Percentiles rank a stretch among this genome's conserved stretches.
Evolutionary conservation across 2,888 invertebrate species (phyloP).

Genomic region (Agelastica alni): DNA sequence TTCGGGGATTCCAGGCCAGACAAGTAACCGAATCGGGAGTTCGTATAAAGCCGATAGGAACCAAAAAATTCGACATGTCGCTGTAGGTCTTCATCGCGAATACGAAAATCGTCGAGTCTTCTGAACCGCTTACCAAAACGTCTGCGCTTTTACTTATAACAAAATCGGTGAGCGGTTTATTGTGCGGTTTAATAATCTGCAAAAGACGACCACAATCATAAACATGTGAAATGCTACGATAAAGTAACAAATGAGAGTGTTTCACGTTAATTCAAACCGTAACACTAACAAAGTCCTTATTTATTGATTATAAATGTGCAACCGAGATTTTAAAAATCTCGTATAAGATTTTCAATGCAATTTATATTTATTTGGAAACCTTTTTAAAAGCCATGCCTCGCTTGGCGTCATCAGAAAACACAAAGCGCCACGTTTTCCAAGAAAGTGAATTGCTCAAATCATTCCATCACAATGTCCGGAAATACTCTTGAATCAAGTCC

Average conservation of each 20-base stretch:
- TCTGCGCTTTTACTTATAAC: slow-evolving; percentile 63
- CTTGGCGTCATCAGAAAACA: too few species aligned
- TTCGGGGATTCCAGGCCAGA: slow-evolving; percentile 63
- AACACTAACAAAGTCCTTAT: too few species aligned
- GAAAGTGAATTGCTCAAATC: too few species aligned
- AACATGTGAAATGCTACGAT: too few species aligned
- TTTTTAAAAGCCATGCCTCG: not conserved
- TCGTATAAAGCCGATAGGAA: slow-evolving; percentile 70
- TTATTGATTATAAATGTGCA: not conserved
- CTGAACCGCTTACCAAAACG: slow-evolving; percentile 68
- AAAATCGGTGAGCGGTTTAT: slow-evolving; percentile 64
- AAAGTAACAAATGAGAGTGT: too few species aligned
- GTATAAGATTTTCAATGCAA: too few species aligned
- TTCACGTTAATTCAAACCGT: too few species aligned
- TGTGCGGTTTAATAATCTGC: slow-evolving; percentile 70
- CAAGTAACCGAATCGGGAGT: slow-evolving; percentile 67
- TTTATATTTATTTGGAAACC: too few species aligned
- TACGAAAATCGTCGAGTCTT: slow-evolving; percentile 72
- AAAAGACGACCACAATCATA: slow-evolving; percentile 32
- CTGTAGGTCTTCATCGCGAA: slow-evolving; percentile 58
- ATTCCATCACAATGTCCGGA: too few species aligned
- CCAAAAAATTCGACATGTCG: slow-evolving; percentile 56
- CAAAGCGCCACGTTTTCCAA: too few species aligned
- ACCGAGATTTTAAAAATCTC: not conserved
- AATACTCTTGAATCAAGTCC: too few species aligned